Conservation (phyloP, 2,113 vertebrate genomes). For the Coracopsis vasa region DNA sequence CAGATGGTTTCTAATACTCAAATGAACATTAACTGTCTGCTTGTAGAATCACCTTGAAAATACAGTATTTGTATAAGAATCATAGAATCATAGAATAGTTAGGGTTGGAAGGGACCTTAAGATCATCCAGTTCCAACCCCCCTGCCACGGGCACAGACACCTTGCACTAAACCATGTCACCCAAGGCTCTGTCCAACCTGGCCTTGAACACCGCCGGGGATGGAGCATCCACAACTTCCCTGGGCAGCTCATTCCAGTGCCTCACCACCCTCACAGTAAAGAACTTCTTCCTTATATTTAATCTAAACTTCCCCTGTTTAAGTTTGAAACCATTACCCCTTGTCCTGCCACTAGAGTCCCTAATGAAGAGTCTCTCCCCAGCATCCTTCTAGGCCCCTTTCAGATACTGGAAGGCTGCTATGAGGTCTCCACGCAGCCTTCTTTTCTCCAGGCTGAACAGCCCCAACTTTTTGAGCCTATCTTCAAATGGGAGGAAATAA, state of each 20-base stretch:
- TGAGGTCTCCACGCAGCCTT: not conserved
- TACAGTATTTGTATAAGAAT: not conserved
- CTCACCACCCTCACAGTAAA: no score
- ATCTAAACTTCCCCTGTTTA: no score
- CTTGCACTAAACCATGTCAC: not conserved
- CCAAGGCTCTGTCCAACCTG: not conserved
- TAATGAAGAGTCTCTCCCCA: no score
- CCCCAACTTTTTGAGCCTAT: not conserved
- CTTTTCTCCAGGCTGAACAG: not conserved
- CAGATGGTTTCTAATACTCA: not conserved
- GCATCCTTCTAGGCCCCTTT: no score
- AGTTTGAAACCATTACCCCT: no score
- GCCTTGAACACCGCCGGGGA: accelerated
- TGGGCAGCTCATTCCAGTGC: no score
- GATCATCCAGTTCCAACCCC: not conserved
- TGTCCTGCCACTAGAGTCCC: no score
- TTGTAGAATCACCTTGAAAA: not conserved
- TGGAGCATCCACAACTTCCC: no score
- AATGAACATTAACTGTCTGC: not conserved
- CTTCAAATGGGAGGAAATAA: not conserved
- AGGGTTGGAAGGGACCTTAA: not conserved
- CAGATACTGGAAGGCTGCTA: not conserved
- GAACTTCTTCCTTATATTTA: no score
- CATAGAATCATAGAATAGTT: not conserved
- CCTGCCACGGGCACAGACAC: not conserved